Percentiles rank a stretch among this genome's conserved stretches.
phyloP scores from a whole-genome alignment of 2,888 invertebrate species.

The Drosophila mettleri region DNA sequence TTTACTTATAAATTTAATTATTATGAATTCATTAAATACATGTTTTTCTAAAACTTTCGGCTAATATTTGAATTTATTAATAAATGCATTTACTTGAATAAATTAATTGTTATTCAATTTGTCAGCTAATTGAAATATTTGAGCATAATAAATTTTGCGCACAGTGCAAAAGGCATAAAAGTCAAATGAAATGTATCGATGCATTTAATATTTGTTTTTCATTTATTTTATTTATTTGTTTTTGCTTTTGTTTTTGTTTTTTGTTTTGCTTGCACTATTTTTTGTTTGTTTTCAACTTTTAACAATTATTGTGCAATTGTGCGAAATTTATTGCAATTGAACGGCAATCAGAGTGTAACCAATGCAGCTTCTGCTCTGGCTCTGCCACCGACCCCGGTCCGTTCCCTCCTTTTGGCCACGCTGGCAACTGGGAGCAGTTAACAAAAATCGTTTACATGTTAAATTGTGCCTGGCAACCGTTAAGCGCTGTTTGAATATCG shows the following conservation, averaged over 20 bases:
- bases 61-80: neutral
- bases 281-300: conserved; percentile 78
- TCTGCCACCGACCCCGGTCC: neutral
- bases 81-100: neutral
- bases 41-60: neutral
- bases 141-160: conserved; percentile 29
- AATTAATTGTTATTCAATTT: conserved; percentile 11
- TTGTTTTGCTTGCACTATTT: conserved; percentile 41
- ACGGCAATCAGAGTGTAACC: conserved; percentile 74
- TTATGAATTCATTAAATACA: neutral
- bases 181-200: conserved; percentile 17
- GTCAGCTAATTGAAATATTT: conserved; percentile 51
- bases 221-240: neutral
- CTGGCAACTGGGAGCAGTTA: conserved; percentile 52
- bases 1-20: neutral
- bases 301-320: conserved; percentile 83
- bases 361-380: conserved; percentile 19
- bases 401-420: neutral
- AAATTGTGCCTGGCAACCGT: conserved; percentile 74
- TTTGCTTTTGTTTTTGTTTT: conserved; percentile 2
- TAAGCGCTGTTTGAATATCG: conserved; percentile 54
- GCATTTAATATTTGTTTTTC: conserved; percentile 5
- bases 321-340: conserved; percentile 82
- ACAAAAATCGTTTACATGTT: conserved; percentile 82
- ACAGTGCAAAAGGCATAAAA: conserved; percentile 10